Conservation (phyloP, 2,113 vertebrate species). For the human region GRCh38 chr17:40324001-40324500, state of each 20-base stretch:
- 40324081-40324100: conserved; percentile 12
- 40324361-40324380: conserved; percentile 49
- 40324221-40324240: conserved; percentile 58
- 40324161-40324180: conserved; percentile 74
- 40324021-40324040: background rate
- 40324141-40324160: conserved; percentile 53
- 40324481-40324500: background rate
- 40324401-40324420: background rate
- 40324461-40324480: background rate
- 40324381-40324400: background rate
- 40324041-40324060: background rate
- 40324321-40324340: conserved; percentile 57
- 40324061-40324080: background rate
- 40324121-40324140: conserved; percentile 76
- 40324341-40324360: conserved; percentile 75
- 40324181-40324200: conserved; percentile 60
- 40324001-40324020: background rate
- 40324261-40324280: conserved; percentile 49
- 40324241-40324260: conserved; percentile 68
- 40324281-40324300: conserved; percentile 75
- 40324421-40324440: background rate
- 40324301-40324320: conserved; percentile 69
- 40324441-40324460: background rate
- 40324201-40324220: background rate
- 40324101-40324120: conserved; percentile 64